phyloP scores from a whole-genome alignment of 2,113 vertebrate species.

The Ovibos moschatus region DNA sequence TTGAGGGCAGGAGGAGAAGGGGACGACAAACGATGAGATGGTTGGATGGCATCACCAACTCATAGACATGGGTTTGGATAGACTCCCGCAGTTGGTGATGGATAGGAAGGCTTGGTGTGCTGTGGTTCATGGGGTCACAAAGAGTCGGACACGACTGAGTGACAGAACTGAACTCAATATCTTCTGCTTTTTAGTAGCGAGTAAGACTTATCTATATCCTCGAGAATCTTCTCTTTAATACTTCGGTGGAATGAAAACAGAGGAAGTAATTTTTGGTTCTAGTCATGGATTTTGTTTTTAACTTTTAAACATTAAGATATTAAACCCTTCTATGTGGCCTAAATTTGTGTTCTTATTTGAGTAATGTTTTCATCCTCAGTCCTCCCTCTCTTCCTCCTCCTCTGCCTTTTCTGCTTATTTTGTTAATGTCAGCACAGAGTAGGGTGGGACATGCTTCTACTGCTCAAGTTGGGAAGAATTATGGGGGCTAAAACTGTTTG shows the following conservation, averaged over 20 bases:
- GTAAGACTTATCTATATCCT: not conserved
- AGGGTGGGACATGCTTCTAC: not conserved
- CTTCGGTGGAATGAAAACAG: not conserved
- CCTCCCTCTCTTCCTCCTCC: too few species aligned
- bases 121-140: not conserved
- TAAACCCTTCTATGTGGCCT: not conserved
- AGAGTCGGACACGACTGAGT: not conserved
- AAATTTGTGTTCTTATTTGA: slow-evolving; percentile 16
- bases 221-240: not conserved
- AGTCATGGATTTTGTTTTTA: slow-evolving; percentile 1
- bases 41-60: not conserved
- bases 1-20: not conserved
- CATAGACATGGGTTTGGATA: not conserved
- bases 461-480: slow-evolving; percentile 23
- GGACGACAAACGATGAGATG: not conserved
- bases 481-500: not conserved
- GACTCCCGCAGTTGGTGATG: not conserved
- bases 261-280: not conserved
- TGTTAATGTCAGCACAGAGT: not conserved
- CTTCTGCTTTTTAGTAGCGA: not conserved
- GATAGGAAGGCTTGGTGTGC: not conserved
- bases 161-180: not conserved
- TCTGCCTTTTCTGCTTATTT: not conserved
- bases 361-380: not conserved
- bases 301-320: slow-evolving; percentile 6